phyloP scores from a whole-genome alignment of 2,888 invertebrate genomes.

The Imbricaverruca yamaguchii region DNA sequence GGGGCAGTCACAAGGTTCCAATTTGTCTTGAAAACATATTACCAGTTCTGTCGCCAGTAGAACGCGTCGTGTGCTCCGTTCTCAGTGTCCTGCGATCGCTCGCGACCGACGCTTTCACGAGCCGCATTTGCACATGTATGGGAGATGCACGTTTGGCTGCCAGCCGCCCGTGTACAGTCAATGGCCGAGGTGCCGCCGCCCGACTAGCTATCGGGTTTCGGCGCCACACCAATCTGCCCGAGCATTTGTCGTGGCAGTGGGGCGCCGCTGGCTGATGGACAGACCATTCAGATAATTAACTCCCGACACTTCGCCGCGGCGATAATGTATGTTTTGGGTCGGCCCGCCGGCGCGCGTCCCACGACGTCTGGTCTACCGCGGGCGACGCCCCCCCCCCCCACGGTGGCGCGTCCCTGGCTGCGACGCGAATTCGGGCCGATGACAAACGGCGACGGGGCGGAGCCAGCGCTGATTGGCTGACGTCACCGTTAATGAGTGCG shows the following conservation, averaged over 20 bases:
- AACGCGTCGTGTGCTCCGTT: too few relatives aligned
- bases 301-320: not conserved
- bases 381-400: not conserved
- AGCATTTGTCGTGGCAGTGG: not conserved
- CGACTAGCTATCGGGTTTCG: not conserved
- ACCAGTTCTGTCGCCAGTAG: too few relatives aligned
- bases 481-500: slow-evolving; percentile 18
- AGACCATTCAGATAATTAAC: slow-evolving; percentile 3
- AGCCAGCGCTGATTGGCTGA: slow-evolving; percentile 7
- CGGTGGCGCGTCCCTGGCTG: not conserved
- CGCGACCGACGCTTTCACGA: not conserved
- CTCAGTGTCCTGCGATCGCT: too few relatives aligned
- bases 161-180: not conserved
- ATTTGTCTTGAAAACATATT: too few relatives aligned
- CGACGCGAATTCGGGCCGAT: not conserved
- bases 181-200: not conserved
- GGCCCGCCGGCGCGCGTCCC: not conserved
- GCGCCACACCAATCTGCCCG: not conserved
- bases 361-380: not conserved
- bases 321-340: slow-evolving; percentile 6
- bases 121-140: slow-evolving; percentile 4
- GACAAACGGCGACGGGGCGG: not conserved
- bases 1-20: too few relatives aligned
- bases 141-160: not conserved
- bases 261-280: not conserved